phyloP scores from a whole-genome alignment of 2,888 invertebrate genomes.

The Halocaridina rubra region DNA sequence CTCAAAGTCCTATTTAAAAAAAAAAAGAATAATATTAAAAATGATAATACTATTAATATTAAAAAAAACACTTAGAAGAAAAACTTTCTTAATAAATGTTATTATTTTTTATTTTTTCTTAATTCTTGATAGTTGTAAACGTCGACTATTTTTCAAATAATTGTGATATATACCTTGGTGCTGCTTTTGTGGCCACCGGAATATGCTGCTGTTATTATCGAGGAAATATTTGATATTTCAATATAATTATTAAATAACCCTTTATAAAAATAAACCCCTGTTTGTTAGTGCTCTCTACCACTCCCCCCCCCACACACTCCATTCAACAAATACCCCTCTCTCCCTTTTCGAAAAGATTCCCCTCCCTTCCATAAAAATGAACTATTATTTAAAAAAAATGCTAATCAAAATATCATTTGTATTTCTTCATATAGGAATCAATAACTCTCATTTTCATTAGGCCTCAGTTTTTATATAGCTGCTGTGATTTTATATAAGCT shows the following conservation, averaged over 20 bases:
- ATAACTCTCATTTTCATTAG: no score
- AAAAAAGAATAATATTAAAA: neutral
- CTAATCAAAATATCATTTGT: no score
- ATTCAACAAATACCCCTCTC: neutral
- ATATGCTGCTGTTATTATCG: no score
- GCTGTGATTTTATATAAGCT: no score
- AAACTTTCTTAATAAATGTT: no score
- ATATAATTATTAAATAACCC: neutral
- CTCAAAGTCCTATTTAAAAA: conserved; percentile 29
- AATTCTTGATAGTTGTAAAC: conserved; percentile 32
- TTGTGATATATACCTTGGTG: conserved; percentile 51
- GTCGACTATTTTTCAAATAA: conserved; percentile 54
- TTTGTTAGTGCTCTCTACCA: neutral
- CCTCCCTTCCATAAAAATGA: no score
- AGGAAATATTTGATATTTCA: no score
- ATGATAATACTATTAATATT: neutral
- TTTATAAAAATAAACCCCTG: neutral
- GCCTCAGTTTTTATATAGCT: no score
- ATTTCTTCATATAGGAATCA: no score
- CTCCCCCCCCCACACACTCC: neutral
- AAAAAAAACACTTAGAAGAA: neutral
- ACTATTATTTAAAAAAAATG: no score
- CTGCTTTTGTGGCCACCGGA: conserved; percentile 41
- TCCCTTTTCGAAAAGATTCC: no score
- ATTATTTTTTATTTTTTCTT: conserved; percentile 6